Percentiles rank a stretch among this genome's conserved stretches.
Conservation (phyloP, 2,113 vertebrate genomes). For the Chloropsis hardwickii region DNA sequence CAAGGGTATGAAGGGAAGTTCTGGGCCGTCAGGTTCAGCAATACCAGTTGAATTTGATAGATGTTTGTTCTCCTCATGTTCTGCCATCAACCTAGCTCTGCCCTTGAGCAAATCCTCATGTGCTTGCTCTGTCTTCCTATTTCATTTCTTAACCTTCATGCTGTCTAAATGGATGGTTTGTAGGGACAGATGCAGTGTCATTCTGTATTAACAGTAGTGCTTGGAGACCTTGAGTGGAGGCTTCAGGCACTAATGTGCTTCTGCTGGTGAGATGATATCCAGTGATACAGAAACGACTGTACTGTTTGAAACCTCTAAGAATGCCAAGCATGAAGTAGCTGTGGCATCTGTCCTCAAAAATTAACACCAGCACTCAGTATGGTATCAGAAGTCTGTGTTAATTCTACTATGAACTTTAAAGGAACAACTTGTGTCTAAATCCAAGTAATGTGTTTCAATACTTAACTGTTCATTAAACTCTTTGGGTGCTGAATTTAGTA, state of each 20-base stretch:
- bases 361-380: background rate
- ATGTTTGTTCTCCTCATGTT: background rate
- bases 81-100: background rate
- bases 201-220: background rate
- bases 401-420: background rate
- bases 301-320: background rate
- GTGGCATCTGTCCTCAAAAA: background rate
- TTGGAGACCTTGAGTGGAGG: background rate
- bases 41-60: background rate
- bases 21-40: background rate
- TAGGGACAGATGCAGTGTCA: background rate
- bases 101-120: background rate
- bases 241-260: background rate
- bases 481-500: background rate
- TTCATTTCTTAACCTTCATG: background rate
- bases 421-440: background rate
- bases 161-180: background rate
- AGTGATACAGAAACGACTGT: background rate
- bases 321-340: background rate
- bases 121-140: background rate
- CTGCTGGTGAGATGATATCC: background rate
- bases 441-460: background rate
- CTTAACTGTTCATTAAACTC: background rate
- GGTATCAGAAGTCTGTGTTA: background rate
- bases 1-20: background rate